Conservation (phyloP, 2,888 invertebrate species). For the Leptinotarsa rubiginosa region DNA sequence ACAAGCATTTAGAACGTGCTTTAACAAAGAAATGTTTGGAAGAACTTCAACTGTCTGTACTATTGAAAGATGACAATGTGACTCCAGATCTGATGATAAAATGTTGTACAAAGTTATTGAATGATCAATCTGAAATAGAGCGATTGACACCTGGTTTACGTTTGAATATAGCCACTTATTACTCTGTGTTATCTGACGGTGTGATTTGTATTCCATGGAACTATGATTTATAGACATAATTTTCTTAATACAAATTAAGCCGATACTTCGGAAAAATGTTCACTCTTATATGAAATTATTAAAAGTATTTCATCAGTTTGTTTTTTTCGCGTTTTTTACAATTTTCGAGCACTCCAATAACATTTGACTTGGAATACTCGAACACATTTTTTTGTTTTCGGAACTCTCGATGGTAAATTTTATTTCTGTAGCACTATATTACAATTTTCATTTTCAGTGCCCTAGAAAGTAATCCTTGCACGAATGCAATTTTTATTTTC, state of each 20-base stretch:
- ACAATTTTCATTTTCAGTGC: too few relatives aligned
- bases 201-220: slow-evolving; percentile 95
- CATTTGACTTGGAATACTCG: too few relatives aligned
- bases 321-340: too few relatives aligned
- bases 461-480: too few relatives aligned
- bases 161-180: slow-evolving; percentile 89
- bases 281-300: too few relatives aligned
- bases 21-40: slow-evolving; percentile 76
- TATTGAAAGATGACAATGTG: slow-evolving; percentile 91
- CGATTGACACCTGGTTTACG: slow-evolving; percentile 74
- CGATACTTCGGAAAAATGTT: background rate
- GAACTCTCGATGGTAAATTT: too few relatives aligned
- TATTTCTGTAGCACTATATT: too few relatives aligned
- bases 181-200: slow-evolving; percentile 91
- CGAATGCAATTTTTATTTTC: too few relatives aligned
- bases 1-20: slow-evolving; percentile 84
- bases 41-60: slow-evolving; percentile 76
- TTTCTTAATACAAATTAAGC: too few relatives aligned
- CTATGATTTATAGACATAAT: slow-evolving; percentile 72
- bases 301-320: too few relatives aligned
- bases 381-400: too few relatives aligned
- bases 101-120: slow-evolving; percentile 80
- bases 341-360: too few relatives aligned
- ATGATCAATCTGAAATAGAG: slow-evolving; percentile 66
- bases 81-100: slow-evolving; percentile 91